phyloP scores from a whole-genome alignment of 92 coral and sea anemone genomes.

The Bergia sp. region DNA sequence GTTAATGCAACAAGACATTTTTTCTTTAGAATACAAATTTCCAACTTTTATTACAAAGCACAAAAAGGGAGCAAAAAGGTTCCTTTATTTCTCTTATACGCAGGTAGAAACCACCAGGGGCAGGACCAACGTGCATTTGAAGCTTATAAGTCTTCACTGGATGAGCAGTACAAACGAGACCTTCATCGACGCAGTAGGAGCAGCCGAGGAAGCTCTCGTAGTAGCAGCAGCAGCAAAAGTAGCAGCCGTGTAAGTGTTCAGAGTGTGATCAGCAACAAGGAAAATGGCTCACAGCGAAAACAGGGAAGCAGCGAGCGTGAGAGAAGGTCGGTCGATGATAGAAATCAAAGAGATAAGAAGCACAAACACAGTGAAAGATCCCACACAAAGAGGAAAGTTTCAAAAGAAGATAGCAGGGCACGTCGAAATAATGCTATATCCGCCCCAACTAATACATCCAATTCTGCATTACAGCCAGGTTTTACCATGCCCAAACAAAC shows the following conservation, averaged over 20 bases:
- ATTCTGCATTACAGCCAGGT: neutral
- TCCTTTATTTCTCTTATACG: neutral
- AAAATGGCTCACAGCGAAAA: conserved; percentile 19
- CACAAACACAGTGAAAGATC: conserved; percentile 19
- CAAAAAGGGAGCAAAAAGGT: neutral
- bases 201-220: conserved; percentile 70
- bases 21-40: too few species aligned
- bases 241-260: conserved; percentile 54
- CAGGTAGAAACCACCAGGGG: conserved; percentile 27
- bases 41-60: too few species aligned
- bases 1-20: too few species aligned
- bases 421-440: neutral
- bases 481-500: neutral
- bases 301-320: conserved; percentile 25
- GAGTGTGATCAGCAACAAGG: conserved; percentile 70
- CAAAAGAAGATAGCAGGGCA: conserved; percentile 33
- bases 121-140: conserved; percentile 44
- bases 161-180: conserved; percentile 62
- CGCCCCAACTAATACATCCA: neutral
- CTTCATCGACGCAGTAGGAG: conserved; percentile 50
- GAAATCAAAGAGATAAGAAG: conserved; percentile 3
- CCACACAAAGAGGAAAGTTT: conserved; percentile 22
- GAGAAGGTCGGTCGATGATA: conserved; percentile 21
- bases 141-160: conserved; percentile 53
- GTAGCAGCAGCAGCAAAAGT: conserved; percentile 82